A percentile compares a stretch with the other conserved stretches of the same genome.
phyloP scores from a whole-genome alignment of 2,113 vertebrate genomes.

The Polypterus bichir region DNA sequence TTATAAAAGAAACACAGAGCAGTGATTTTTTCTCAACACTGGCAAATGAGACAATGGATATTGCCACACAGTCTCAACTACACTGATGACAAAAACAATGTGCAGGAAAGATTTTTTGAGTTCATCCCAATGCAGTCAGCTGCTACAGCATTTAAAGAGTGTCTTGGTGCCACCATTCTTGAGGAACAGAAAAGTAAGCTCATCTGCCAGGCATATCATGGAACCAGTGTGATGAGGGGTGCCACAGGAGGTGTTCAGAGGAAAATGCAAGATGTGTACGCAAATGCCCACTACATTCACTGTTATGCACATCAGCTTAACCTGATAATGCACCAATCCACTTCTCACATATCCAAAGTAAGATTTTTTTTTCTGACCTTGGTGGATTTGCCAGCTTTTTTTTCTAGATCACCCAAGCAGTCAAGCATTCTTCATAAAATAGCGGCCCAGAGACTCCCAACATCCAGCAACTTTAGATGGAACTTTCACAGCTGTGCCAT shows the following conservation, averaged over 20 bases:
- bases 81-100: conserved; percentile 10
- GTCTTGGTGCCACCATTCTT: conserved; percentile 13
- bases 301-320: conserved; percentile 16
- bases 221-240: conserved; percentile 16
- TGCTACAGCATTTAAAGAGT: conserved; percentile 9
- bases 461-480: conserved; percentile 12
- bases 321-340: conserved; percentile 6
- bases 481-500: no score
- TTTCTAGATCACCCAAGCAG: conserved; percentile 6
- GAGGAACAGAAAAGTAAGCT: conserved; percentile 15
- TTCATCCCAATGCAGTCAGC: conserved; percentile 16
- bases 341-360: not conserved
- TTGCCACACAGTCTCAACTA: conserved; percentile 13
- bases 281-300: conserved; percentile 16
- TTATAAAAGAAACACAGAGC: conserved; percentile 1
- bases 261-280: conserved; percentile 12
- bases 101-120: conserved; percentile 18
- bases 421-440: conserved; percentile 8
- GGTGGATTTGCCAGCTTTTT: conserved; percentile 10
- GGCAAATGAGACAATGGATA: conserved; percentile 9
- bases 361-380: conserved; percentile 8
- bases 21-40: conserved; percentile 10
- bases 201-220: conserved; percentile 19
- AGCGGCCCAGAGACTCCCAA: conserved; percentile 3
- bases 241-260: conserved; percentile 13